Base-by-base conservation (phyloP, 64 coral and sea anemone genomes). In the Trachythela sp. region DNA sequence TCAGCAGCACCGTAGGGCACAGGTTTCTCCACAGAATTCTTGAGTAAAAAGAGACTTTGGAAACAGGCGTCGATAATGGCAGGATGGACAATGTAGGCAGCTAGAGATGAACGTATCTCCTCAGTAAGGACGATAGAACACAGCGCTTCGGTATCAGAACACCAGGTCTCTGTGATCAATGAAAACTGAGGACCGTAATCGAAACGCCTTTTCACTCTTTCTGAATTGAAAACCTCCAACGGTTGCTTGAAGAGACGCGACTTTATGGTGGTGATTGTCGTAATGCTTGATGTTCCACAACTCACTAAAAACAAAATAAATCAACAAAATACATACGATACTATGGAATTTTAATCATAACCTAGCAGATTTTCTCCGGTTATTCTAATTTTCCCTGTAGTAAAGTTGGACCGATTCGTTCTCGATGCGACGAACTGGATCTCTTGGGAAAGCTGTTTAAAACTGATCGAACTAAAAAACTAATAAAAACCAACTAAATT, bases 41-140 rank as follows among this genome's bases (percentile, higher is more conserved):
- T 35, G 8, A 80, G 15, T 36, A 80, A 39, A 80, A 80, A 34
- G 15, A 80, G 27, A 34, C 27, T 80, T 36, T 80, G 75, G 20
- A 80, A 35, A 80, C 75, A 80, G 15, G 75, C 75, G 30, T 80
- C 75, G 33, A 80, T 80, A 18, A 80, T 80, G 31, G 75, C 20
- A 15, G 75, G 75, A 80, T 80, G 75, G 6, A 35, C 8, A 39
- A 80, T 29, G 18, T 80, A 80, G 0, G 34, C 31, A 29, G 75
- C 13, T 18, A 17, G 13, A 18, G 26, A 17, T 15, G 13, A 18
- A 2, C 13, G 15, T 30, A 80, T 80, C 35, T 80, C 75, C 15
- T 8, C 27, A 8, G 75, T 80, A 6, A 35, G 75, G 15, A 30
- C 20, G 8, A 80, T 80, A 6, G 15, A 15, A 35, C 27, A 30